phyloP scores from a whole-genome alignment of 2,797 vertebrate species.

The Heterohyrax brucei region DNA sequence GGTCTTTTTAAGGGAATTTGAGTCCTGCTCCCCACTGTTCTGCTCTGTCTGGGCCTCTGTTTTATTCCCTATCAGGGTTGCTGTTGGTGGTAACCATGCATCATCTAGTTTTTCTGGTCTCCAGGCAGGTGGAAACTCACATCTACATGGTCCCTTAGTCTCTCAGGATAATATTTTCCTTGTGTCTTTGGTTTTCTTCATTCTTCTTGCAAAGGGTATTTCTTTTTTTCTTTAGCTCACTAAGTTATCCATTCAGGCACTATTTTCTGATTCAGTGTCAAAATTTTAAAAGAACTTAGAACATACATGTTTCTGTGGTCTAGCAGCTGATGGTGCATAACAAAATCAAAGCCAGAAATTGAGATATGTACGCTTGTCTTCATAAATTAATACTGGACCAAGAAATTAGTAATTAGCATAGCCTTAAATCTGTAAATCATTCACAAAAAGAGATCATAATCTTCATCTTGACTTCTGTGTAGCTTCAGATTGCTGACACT shows the following conservation, averaged over 20 bases:
- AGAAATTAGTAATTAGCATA: constrained; percentile 52
- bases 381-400: constrained; percentile 37
- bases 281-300: constrained; percentile 59
- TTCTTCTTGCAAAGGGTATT: no score
- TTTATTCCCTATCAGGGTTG: no score
- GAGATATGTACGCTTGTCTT: background rate
- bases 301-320: constrained; percentile 53
- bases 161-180: no score
- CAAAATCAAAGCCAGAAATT: no score
- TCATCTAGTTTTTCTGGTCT: no score
- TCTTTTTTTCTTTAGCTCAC: constrained; percentile 47
- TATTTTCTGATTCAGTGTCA: constrained; percentile 60
- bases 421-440: constrained; percentile 40
- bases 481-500: background rate
- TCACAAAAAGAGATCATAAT: constrained; percentile 8
- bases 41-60: no score
- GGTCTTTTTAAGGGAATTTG: no score
- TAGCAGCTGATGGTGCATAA: background rate
- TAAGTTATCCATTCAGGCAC: constrained; percentile 41
- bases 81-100: no score
- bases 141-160: no score
- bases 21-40: no score
- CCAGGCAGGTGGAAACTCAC: no score
- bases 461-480: background rate
- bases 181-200: no score